These are phyloP conservation scores for Montipora capitata DNA, from an alignment of 92 coral and sea anemone genomes.

Conservation along the genomic window DNA sequence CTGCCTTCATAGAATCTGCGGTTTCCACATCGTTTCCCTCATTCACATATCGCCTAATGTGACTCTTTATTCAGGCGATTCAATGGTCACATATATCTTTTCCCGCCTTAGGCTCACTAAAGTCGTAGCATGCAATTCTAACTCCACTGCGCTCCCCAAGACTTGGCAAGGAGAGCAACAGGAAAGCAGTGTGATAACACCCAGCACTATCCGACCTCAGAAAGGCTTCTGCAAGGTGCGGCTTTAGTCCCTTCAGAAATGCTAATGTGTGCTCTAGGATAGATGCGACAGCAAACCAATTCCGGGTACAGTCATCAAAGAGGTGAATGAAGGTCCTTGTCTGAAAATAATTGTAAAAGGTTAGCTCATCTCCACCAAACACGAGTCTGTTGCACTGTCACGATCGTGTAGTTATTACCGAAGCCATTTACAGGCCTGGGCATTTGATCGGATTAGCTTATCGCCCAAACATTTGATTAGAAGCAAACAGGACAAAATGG, in stretches of 20 bases:
- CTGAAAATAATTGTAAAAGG: neutral
- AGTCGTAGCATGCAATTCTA: neutral
- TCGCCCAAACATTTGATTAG: neutral
- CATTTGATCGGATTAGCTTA: neutral
- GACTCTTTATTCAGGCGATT: neutral
- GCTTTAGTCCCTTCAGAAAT: neutral
- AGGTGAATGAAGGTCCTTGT: slow-evolving; percentile 1
- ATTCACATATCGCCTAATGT: neutral
- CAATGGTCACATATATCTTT: neutral
- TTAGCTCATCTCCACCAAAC: neutral
- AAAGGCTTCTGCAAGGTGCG: neutral
- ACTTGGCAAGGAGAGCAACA: neutral
- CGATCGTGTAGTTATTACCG: neutral
- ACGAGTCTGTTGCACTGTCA: slow-evolving; percentile 2
- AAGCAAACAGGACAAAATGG: neutral
- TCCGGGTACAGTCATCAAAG: neutral
- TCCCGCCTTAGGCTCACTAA: neutral
- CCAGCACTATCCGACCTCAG: neutral
- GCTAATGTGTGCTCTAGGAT: slow-evolving; percentile 3
- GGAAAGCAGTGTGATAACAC: slow-evolving; percentile 5
- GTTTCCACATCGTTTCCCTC: neutral
- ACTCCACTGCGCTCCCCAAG: neutral
- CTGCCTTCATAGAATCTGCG: neutral
- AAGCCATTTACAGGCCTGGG: neutral
- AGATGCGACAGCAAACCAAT: slow-evolving; percentile 11